Conservation (phyloP, 2,113 vertebrate species). For the Dromiciops gliroides region DNA sequence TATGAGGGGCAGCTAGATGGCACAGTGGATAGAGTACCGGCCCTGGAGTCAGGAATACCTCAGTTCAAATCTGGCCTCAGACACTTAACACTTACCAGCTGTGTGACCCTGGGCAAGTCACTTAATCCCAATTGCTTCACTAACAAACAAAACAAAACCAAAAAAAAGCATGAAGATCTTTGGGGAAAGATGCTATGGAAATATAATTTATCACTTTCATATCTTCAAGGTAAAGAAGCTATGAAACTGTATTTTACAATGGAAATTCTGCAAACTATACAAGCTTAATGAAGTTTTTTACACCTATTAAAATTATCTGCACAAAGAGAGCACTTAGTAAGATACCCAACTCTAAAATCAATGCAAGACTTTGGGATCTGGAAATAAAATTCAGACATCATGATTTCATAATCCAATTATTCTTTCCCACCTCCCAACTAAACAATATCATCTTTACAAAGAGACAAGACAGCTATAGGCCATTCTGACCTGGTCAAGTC, state of each 20-base stretch:
- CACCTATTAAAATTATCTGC: not conserved
- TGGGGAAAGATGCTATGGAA: not conserved
- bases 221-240: not conserved
- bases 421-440: not conserved
- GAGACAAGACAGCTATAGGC: not conserved
- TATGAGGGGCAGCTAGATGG: too few species aligned
- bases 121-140: too few species aligned
- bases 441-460: not conserved
- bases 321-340: not conserved
- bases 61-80: too few species aligned
- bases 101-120: too few species aligned
- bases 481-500: not conserved
- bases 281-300: not conserved
- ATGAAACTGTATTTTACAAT: not conserved
- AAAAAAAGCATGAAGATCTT: not conserved
- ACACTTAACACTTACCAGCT: too few species aligned
- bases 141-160: too few species aligned
- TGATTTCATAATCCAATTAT: too few species aligned
- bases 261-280: not conserved
- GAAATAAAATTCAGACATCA: not conserved
- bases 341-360: too few species aligned
- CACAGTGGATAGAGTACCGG: too few species aligned
- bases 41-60: too few species aligned
- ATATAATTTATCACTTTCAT: not conserved
- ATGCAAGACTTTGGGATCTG: too few species aligned